A percentile compares a stretch with the other conserved stretches of the same genome.
Conservation (phyloP, 2,888 invertebrate species). For the Luperina testacea region DNA sequence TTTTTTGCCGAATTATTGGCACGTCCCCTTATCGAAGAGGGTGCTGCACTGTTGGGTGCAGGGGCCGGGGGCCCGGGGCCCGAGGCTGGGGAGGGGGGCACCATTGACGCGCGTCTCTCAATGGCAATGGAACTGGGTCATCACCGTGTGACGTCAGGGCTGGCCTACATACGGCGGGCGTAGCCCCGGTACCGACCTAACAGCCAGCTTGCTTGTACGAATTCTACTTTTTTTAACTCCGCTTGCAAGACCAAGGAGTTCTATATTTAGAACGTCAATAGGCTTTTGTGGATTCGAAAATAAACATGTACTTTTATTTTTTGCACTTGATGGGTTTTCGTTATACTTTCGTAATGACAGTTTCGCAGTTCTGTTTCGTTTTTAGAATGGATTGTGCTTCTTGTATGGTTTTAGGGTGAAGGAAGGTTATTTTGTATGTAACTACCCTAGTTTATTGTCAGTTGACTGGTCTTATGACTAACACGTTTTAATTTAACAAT, state of each 20-base stretch:
- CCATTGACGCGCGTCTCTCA: slow-evolving; percentile 90
- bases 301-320: slow-evolving; percentile 47
- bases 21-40: slow-evolving; percentile 56
- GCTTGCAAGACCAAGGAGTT: slow-evolving; percentile 78
- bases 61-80: slow-evolving; percentile 57
- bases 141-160: slow-evolving; percentile 85
- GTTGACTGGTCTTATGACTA: neutral
- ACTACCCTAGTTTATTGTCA: neutral
- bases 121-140: slow-evolving; percentile 88
- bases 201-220: slow-evolving; percentile 70
- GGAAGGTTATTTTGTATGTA: neutral
- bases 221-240: slow-evolving; percentile 73
- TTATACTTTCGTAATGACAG: slow-evolving; percentile 7
- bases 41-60: slow-evolving; percentile 73
- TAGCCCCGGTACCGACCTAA: slow-evolving; percentile 77
- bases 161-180: slow-evolving; percentile 88
- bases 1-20: slow-evolving; percentile 34
- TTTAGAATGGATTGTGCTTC: slow-evolving; percentile 7
- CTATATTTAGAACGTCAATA: slow-evolving; percentile 81
- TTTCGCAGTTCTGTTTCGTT: slow-evolving; percentile 9
- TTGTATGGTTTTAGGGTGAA: slow-evolving; percentile 1
- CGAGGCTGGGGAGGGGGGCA: slow-evolving; percentile 71
- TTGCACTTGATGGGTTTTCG: slow-evolving; percentile 23
- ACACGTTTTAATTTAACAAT: neutral
- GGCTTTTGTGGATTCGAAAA: slow-evolving; percentile 59